Base-by-base conservation (phyloP, 2,888 invertebrate species). In the Doris montereyensis region DNA sequence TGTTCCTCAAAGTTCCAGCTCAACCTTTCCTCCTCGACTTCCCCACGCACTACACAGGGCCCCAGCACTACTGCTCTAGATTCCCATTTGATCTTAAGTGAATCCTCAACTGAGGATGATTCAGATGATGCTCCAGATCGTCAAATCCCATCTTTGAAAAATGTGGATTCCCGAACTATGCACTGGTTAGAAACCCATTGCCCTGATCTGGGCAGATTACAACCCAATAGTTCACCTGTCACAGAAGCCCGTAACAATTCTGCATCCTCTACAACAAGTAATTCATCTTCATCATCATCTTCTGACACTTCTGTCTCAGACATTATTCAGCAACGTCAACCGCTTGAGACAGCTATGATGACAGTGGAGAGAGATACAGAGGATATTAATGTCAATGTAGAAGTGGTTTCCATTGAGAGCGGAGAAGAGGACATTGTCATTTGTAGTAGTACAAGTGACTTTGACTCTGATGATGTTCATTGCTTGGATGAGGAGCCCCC, bases 131-230 rank as follows among this genome's bases (percentile, higher is more conserved):
- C 67, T 8, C 58, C 13, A 21, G 28, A 68, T 30, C 52, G 5
- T 41, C 52, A 41, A 41, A 41, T 41, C 17, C 52, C 62, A 62
- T 3, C 60, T 17, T 58, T 57, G 26, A 24, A 58, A 10, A 21
- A 67, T 35, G 21, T 34, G n/a, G 17, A 24, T 24, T 26, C 68
- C 4, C 70, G 76, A 32, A 79, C 79, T n/a, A 76, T 41, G 17
- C 79, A 79, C 32, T 79, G 79, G 79, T 28, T 79, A 35, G 79
- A 79, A 41, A 67, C 28, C 21, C 76, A 79, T 26, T 79, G 76
- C 52, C 52, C 52, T 41, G 52, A 41, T 17, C 52, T 41, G 17
- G 52, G 52, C 17, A 5, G 52, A 41, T 17, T 17, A 10, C 52
- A 41, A 17, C 5, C 52, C 5, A 41, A 5, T 10, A 10, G 8